These are phyloP conservation scores for Engystomops pustulosus DNA, from an alignment of 2,113 vertebrate genomes.

Conservation along the genomic window DNA sequence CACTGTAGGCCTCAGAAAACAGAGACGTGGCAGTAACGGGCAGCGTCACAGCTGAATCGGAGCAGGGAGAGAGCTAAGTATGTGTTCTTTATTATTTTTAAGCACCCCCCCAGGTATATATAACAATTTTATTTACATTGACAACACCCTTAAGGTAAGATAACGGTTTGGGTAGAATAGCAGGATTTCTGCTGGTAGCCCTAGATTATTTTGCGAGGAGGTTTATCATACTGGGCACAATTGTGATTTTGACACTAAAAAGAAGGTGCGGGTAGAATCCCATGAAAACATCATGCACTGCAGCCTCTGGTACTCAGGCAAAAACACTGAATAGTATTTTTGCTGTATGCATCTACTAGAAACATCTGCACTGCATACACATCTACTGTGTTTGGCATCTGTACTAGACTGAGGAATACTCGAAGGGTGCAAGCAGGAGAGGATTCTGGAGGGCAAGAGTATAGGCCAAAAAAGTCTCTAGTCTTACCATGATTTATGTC, in stretches of 20 bases:
- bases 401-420: background rate
- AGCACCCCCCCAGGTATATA: too few relatives aligned
- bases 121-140: too few relatives aligned
- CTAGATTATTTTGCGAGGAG: background rate
- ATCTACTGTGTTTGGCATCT: background rate
- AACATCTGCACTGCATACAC: slow-evolving; percentile 8
- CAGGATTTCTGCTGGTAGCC: background rate
- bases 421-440: background rate
- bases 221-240: background rate
- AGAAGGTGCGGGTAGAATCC: background rate
- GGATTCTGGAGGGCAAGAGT: slow-evolving; percentile 39
- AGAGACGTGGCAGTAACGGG: too few relatives aligned
- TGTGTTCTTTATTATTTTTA: too few relatives aligned
- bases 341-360: slow-evolving; percentile 33
- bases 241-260: background rate
- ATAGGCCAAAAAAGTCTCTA: slow-evolving; percentile 46
- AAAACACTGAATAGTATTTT: slow-evolving; percentile 29
- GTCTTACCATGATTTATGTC: slow-evolving; percentile 59
- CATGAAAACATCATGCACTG: slow-evolving; percentile 42
- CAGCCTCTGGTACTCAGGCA: slow-evolving; percentile 24
- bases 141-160: too few relatives aligned
- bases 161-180: background rate
- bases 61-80: too few relatives aligned
- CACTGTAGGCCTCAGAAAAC: too few relatives aligned
- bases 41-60: too few relatives aligned